These are phyloP conservation scores for Ictalurus furcatus DNA, from an alignment of 2,113 vertebrate species.

Conservation along the genomic window DNA sequence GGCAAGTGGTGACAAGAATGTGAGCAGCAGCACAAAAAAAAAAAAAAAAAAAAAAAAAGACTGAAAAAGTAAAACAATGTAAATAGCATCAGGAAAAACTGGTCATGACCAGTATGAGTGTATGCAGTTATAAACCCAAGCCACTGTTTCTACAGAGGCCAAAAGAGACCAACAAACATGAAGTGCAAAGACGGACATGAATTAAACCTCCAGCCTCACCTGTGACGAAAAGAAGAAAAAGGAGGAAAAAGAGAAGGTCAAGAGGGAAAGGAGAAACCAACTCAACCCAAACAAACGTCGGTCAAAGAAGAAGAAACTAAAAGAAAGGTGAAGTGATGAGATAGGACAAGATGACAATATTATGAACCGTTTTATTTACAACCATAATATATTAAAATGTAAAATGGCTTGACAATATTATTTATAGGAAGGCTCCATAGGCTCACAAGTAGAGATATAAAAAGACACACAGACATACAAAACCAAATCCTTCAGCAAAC, in stretches of 20 bases:
- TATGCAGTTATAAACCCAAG: too few relatives aligned
- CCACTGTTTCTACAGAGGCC: too few relatives aligned
- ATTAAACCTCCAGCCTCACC: background rate
- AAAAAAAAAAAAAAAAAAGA: background rate
- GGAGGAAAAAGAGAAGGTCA: background rate
- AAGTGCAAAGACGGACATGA: background rate
- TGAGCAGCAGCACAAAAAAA: background rate
- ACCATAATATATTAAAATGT: slow-evolving; percentile 56
- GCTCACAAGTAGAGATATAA: background rate
- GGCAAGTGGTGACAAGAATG: background rate
- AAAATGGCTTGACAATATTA: background rate
- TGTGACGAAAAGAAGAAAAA: background rate
- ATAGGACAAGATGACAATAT: background rate
- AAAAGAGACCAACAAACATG: background rate
- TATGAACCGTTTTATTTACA: slow-evolving; percentile 41
- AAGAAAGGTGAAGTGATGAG: background rate
- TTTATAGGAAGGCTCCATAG: slow-evolving; percentile 5
- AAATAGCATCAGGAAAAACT: background rate
- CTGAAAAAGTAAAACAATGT: background rate
- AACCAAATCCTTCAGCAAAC: slow-evolving; percentile 4
- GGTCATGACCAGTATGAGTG: background rate
- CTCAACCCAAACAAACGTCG: background rate
- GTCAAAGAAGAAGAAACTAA: background rate
- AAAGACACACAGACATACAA: slow-evolving; percentile 15
- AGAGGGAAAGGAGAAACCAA: background rate